Evolutionary conservation across 30 jellyfish, hydroid and myxozoan genomes (phyloP), one percentile per base, ranked within the genome.

Genomic region (Aurelia aurita complex sp. Pacific): DNA sequence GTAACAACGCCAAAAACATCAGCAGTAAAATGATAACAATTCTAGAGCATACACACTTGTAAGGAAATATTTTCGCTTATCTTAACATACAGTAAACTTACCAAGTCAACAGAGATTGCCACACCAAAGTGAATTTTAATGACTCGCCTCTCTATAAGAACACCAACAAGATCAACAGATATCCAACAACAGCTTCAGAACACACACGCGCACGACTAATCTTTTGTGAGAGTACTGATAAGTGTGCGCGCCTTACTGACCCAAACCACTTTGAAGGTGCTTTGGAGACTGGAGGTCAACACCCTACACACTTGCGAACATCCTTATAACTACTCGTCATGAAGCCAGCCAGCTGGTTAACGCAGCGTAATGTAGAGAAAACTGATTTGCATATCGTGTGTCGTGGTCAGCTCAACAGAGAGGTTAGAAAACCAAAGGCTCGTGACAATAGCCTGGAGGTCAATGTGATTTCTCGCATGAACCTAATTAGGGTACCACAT

Each of bases 331-430:
- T 18, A 10, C 19, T 15, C 67, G 15, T 13, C 18, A 74, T 19
- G 29, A 16, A 8, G 36, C n/a, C 10, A 29, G 33, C 71, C 84
- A 74, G 84, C 84, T 74, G 71, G 50, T 74, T 32, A 53, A 74
- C 71, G 55, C 84, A 74, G 84, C 57, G 16, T 67, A 67, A 17
- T 36, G 55, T 7, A 5, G 77, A 36, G 61, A 8, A 34, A 36
- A 67, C 32, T 67, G 52, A 65, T 67, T 62, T 23, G 80, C 73
- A 11, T 79, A 16, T 64, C 89, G 89, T 79, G 89, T 65, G 69
- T 75, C 69, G 89, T 64, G 73, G 89, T 65, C 80, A 17, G 50
- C 70, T 12, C 42, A 79, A 51, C 80, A 79, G 80, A 46, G 67
- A 79, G 60, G 13, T 29, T 65, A 19, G 32, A n/a, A 77, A 17